A percentile compares a stretch with the other conserved stretches of the same genome.
phyloP scores from a whole-genome alignment of 2,797 vertebrate genomes.

The Galago senegalensis region DNA sequence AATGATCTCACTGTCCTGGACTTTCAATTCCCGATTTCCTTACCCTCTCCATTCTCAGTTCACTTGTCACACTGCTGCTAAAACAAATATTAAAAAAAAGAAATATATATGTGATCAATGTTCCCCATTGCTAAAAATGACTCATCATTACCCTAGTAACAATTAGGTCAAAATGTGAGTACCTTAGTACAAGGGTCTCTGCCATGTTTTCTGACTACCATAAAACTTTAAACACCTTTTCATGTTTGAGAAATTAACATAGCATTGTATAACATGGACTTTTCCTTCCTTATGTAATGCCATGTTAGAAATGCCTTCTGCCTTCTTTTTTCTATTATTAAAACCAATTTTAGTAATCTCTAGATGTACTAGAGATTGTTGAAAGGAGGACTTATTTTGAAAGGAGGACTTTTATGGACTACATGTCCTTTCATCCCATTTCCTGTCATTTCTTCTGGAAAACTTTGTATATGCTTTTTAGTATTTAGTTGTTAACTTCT shows the following conservation, averaged over 20 bases:
- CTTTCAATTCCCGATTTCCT: not conserved
- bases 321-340: not conserved
- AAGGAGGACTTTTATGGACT: not conserved
- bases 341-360: not conserved
- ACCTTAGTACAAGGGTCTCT: not conserved
- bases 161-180: not conserved
- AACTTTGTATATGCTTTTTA: not conserved
- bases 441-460: not conserved
- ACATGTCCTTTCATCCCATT: not conserved
- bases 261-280: not conserved
- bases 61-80: not conserved
- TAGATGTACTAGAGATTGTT: not conserved
- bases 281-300: not conserved
- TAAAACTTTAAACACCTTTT: not conserved
- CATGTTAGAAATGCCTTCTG: not conserved
- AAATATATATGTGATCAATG: not conserved
- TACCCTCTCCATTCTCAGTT: not conserved
- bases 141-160: not conserved
- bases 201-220: not conserved
- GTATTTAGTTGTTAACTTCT: not conserved
- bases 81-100: not conserved
- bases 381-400: not conserved
- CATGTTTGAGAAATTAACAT: not conserved
- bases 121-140: not conserved
- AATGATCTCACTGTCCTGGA: not conserved